These are phyloP conservation scores for Heliothis virescens DNA, from an alignment of 1,140 invertebrate genomes.

Conservation along the genomic window DNA sequence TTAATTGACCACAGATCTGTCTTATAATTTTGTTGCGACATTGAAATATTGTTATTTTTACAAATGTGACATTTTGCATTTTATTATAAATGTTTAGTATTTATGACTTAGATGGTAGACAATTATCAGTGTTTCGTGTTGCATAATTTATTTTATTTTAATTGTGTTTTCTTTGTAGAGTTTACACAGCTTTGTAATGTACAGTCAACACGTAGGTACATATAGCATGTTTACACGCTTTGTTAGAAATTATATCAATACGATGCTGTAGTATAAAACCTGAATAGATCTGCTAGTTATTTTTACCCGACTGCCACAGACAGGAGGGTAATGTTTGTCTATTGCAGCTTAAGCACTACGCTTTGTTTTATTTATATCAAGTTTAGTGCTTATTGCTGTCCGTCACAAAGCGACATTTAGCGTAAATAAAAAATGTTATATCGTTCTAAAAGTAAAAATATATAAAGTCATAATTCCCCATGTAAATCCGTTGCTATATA, in stretches of 20 bases:
- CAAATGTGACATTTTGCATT: constrained; percentile 64
- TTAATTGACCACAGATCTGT: constrained; percentile 48
- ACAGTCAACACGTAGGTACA: constrained; percentile 62
- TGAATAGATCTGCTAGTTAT: constrained; percentile 82
- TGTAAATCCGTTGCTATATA: constrained; percentile 36
- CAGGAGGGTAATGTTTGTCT: no score
- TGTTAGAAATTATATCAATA: constrained; percentile 25
- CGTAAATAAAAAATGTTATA: constrained; percentile 35
- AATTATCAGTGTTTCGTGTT: constrained; percentile 72
- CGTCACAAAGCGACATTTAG: constrained; percentile 62
- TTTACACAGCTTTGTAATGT: constrained; percentile 72
- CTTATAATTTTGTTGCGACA: constrained; percentile 61
- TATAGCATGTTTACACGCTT: constrained; percentile 57
- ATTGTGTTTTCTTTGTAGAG: constrained; percentile 74
- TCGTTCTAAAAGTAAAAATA: constrained; percentile 38
- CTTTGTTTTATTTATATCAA: constrained; percentile 28
- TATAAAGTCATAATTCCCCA: constrained; percentile 16
- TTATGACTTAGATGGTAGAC: constrained; percentile 51
- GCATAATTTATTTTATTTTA: constrained; percentile 82
- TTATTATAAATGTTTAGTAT: constrained; percentile 57
- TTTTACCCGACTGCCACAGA: no score
- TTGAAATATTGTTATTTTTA: constrained; percentile 45
- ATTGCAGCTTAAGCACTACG: constrained; percentile 35
- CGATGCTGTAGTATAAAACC: constrained; percentile 52
- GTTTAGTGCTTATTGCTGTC: constrained; percentile 35